Evolutionary conservation across 2,797 vertebrate species (phyloP).

Genomic region (Pempheris klunzingeri): DNA sequence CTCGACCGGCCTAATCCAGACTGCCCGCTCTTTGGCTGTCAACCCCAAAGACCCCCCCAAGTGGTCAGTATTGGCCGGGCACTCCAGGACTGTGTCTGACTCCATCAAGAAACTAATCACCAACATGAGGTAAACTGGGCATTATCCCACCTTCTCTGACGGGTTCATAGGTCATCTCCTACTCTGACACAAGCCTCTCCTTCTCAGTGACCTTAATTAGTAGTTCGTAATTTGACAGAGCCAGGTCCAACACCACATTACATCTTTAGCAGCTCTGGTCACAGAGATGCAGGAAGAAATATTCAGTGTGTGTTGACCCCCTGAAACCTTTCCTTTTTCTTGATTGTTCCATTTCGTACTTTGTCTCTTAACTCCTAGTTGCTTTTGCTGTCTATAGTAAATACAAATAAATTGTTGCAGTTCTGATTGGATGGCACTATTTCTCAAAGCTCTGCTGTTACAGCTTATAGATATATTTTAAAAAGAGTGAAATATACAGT

Average conservation of each 20-base stretch:
- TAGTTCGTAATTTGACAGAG: not conserved
- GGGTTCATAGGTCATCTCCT: not conserved
- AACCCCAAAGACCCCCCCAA: slow-evolving; percentile 97
- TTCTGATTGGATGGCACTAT: too few relatives aligned
- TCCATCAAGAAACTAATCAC: slow-evolving; percentile 99
- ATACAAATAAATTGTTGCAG: not conserved
- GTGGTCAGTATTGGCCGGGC: slow-evolving; percentile 96
- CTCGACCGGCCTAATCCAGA: slow-evolving; percentile 96
- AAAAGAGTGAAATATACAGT: too few relatives aligned
- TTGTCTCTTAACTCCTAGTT: not conserved
- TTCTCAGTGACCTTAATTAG: not conserved
- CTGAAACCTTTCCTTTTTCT: too few relatives aligned
- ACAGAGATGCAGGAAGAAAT: not conserved
- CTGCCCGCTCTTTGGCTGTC: slow-evolving; percentile 95
- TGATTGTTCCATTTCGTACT: not conserved
- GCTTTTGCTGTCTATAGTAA: not conserved
- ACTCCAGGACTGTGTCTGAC: slow-evolving; percentile 97
- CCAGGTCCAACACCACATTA: not conserved
- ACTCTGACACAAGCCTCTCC: not conserved
- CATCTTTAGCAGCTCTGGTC: not conserved
- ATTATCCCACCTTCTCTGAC: not conserved
- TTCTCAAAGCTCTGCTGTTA: too few relatives aligned
- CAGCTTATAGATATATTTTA: too few relatives aligned
- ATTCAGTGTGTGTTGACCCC: too few relatives aligned
- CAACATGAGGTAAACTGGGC: slow-evolving; percentile 92